A percentile compares a stretch with the other conserved stretches of the same genome.
Conservation (phyloP, 2,797 vertebrate species). For the Gambusia yucatana region DNA sequence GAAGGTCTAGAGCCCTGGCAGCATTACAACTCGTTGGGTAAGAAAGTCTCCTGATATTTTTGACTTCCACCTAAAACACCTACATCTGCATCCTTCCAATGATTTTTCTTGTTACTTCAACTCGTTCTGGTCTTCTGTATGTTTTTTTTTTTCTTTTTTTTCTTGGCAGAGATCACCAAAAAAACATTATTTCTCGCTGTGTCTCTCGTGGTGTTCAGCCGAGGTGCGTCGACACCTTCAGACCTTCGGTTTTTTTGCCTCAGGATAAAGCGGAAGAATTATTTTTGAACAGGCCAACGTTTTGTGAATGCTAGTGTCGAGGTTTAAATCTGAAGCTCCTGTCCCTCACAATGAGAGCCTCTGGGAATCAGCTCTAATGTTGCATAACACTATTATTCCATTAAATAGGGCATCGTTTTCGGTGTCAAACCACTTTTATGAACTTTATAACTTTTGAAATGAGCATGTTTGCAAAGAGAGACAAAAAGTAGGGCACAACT, state of each 20-base stretch:
- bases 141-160: conserved; percentile 15
- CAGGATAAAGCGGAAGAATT: conserved; percentile 3
- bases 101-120: conserved; percentile 23
- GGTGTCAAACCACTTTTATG: conserved; percentile 25
- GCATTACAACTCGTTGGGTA: conserved; percentile 47
- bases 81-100: conserved; percentile 47
- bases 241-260: conserved; percentile 13
- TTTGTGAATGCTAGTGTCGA: conserved; percentile 16
- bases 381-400: not conserved
- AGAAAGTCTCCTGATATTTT: conserved; percentile 55
- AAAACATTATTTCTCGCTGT: conserved; percentile 50
- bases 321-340: not conserved
- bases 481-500: conserved; percentile 65
- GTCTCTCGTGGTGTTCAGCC: conserved; percentile 10
- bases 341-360: not conserved
- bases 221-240: conserved; percentile 23
- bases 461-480: conserved; percentile 52
- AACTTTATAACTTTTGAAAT: conserved; percentile 37
- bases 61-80: conserved; percentile 66
- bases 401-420: conserved; percentile 14
- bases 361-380: not conserved
- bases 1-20: conserved; percentile 45
- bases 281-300: not conserved
- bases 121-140: conserved; percentile 20
- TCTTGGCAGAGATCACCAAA: conserved; percentile 47